phyloP scores from a whole-genome alignment of 2,113 vertebrate species.

The Gavia stellata region DNA sequence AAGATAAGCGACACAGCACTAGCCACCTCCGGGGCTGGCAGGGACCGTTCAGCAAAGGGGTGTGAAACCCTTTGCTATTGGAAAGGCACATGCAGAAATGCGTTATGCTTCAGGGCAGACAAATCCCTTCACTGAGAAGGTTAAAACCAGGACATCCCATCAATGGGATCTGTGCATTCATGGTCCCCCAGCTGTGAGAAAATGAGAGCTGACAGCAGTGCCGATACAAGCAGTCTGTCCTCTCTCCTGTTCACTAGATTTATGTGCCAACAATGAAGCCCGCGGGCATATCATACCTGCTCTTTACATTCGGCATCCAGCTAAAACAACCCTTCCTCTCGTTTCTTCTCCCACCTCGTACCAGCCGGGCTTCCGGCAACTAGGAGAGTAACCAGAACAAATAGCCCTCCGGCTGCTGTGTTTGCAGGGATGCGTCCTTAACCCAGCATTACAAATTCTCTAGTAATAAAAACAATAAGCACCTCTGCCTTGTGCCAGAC shows the following conservation, averaged over 20 bases:
- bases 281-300: neutral
- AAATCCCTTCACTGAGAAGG: slow-evolving; percentile 5
- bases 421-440: neutral
- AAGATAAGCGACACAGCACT: neutral
- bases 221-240: neutral
- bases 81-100: neutral
- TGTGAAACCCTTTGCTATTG: neutral
- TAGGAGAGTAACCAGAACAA: neutral
- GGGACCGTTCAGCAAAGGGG: neutral
- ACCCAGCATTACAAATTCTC: neutral
- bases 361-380: neutral
- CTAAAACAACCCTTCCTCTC: neutral
- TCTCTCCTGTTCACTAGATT: neutral
- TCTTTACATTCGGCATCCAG: neutral
- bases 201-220: slow-evolving; percentile 59
- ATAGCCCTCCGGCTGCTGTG: neutral
- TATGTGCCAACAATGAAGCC: neutral
- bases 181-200: slow-evolving; percentile 34
- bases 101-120: neutral
- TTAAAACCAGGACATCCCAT: slow-evolving; percentile 43
- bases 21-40: neutral
- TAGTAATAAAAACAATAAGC: neutral
- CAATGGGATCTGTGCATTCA: slow-evolving; percentile 15
- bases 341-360: neutral
- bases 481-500: neutral